phyloP scores from a whole-genome alignment of 2,888 invertebrate genomes.

The Harpalus rufipes region DNA sequence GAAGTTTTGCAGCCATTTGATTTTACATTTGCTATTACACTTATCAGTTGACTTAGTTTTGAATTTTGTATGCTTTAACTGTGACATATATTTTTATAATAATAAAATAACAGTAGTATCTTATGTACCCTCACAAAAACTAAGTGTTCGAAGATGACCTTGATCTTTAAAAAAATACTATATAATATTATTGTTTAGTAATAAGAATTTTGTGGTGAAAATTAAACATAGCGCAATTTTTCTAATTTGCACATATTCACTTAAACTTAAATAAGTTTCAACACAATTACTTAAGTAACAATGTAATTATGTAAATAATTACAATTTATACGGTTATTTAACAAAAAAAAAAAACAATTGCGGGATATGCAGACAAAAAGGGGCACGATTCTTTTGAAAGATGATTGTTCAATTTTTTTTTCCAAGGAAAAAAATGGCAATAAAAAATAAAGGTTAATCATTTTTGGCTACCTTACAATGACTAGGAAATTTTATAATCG shows the following conservation, averaged over 20 bases:
- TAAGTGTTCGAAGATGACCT: too few species aligned
- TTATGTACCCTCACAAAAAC: too few species aligned
- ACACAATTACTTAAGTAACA: slow-evolving; percentile 32
- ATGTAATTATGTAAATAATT: slow-evolving; percentile 21
- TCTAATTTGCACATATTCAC: slow-evolving; percentile 16
- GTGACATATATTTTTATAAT: too few species aligned
- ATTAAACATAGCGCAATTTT: slow-evolving; percentile 14
- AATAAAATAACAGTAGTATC: too few species aligned
- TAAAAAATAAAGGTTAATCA: neutral
- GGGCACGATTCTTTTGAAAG: neutral
- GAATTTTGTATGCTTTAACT: too few species aligned
- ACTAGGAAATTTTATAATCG: neutral
- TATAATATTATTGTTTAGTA: too few species aligned
- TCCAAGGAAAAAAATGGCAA: neutral
- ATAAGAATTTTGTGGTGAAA: neutral
- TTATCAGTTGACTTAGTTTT: too few species aligned
- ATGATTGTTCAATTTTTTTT: slow-evolving; percentile 12
- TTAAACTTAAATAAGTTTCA: slow-evolving; percentile 30
- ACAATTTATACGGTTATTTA: slow-evolving; percentile 26
- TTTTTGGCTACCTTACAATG: neutral
- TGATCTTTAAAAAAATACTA: too few species aligned
- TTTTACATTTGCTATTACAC: too few species aligned
- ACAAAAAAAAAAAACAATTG: slow-evolving; percentile 31
- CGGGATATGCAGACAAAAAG: slow-evolving; percentile 2
- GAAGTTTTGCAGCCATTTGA: too few species aligned